phyloP scores from a whole-genome alignment of 2,888 invertebrate genomes.

The Lydus trimaculatus region DNA sequence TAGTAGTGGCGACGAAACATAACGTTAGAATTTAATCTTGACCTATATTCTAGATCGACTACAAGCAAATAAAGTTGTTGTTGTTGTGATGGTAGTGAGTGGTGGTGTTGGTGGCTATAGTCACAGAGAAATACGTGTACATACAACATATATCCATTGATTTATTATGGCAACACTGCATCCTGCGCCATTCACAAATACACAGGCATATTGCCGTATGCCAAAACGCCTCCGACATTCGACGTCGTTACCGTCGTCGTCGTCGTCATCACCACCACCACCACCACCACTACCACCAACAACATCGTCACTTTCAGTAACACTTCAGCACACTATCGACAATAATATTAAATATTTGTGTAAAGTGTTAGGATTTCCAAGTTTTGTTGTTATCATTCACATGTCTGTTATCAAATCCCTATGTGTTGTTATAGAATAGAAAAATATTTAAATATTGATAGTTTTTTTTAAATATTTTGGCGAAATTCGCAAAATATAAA shows the following conservation, averaged over 20 bases:
- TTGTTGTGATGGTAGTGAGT: neutral
- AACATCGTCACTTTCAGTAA: conserved; percentile 19
- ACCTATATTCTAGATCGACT: conserved; percentile 45
- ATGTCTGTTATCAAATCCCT: neutral
- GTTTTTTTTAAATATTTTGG: neutral
- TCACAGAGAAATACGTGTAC: neutral
- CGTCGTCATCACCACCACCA: conserved; percentile 13
- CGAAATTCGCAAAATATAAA: neutral
- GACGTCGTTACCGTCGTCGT: conserved; percentile 14
- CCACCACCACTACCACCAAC: conserved; percentile 6
- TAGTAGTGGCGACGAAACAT: conserved; percentile 15
- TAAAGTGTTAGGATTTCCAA: conserved; percentile 6
- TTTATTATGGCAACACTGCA: conserved; percentile 35
- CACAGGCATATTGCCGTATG: conserved; percentile 11
- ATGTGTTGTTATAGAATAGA: neutral
- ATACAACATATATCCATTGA: conserved; percentile 26
- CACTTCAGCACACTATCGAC: conserved; percentile 11
- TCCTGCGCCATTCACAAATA: conserved; percentile 34
- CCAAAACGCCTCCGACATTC: conserved; percentile 15
- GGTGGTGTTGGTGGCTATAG: neutral
- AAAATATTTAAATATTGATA: neutral
- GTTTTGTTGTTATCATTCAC: neutral
- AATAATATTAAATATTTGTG: conserved; percentile 14
- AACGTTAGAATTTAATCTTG: conserved; percentile 46
- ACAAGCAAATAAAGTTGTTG: conserved; percentile 15